phyloP scores from a whole-genome alignment of 2,797 vertebrate species.

The Alcedo atthis region DNA sequence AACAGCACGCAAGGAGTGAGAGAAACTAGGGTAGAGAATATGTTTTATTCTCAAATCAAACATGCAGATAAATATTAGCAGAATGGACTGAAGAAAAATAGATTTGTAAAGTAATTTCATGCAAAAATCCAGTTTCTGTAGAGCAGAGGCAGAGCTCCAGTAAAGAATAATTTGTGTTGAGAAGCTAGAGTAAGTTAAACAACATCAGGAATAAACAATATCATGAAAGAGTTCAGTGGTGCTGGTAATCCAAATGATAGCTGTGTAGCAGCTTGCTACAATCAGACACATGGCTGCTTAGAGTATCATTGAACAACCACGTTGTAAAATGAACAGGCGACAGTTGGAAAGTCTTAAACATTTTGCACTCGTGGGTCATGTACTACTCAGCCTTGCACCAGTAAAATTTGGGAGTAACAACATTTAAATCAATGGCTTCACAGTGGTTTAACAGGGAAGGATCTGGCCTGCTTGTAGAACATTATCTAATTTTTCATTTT shows the following conservation, averaged over 20 bases:
- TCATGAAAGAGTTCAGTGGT: conserved; percentile 48
- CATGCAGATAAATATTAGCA: neutral
- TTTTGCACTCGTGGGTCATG: conserved; percentile 36
- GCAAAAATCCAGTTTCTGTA: neutral
- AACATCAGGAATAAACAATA: conserved; percentile 44
- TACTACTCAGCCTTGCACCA: neutral
- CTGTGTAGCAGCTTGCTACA: conserved; percentile 20
- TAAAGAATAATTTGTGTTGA: conserved; percentile 14
- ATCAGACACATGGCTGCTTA: conserved; percentile 46
- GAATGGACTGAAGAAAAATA: neutral
- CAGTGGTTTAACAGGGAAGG: neutral
- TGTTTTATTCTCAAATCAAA: neutral
- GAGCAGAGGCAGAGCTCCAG: neutral
- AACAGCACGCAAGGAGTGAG: neutral
- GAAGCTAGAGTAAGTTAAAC: conserved; percentile 31
- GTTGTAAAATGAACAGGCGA: conserved; percentile 41
- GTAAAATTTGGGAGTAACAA: neutral
- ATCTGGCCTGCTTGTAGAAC: neutral
- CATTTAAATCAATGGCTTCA: conserved; percentile 24
- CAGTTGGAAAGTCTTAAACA: conserved; percentile 44
- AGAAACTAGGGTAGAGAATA: neutral
- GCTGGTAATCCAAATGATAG: conserved; percentile 26
- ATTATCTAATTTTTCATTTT: conserved; percentile 48
- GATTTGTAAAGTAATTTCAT: neutral
- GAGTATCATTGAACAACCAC: conserved; percentile 10